phyloP scores from a whole-genome alignment of 2,888 invertebrate species.

The Thereva unica region DNA sequence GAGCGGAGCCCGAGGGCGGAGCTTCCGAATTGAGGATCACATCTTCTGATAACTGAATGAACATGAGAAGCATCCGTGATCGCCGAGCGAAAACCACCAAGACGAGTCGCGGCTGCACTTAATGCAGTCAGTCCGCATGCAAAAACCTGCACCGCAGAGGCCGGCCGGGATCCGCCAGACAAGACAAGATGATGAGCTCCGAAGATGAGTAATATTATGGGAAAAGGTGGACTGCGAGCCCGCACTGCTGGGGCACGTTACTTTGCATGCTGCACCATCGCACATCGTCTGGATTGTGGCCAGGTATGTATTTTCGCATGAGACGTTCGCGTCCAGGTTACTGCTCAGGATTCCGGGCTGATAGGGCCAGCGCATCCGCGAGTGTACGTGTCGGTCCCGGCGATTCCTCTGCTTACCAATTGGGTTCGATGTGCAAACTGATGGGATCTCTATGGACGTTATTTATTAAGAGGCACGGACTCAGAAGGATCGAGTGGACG shows the following conservation, averaged over 20 bases:
- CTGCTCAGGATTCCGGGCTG: not conserved
- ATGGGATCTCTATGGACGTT: slow-evolving; percentile 44
- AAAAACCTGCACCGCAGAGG: slow-evolving; percentile 29
- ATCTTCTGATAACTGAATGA: slow-evolving; percentile 44
- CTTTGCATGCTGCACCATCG: slow-evolving; percentile 32
- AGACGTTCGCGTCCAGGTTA: slow-evolving; percentile 8
- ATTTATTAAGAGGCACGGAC: slow-evolving; percentile 47
- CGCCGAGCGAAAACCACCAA: slow-evolving; percentile 15
- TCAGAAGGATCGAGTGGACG: slow-evolving; percentile 42
- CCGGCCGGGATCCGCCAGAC: slow-evolving; percentile 15
- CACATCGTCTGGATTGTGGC: slow-evolving; percentile 5
- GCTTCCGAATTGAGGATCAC: slow-evolving; percentile 55
- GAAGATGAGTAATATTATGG: slow-evolving; percentile 32
- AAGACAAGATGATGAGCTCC: slow-evolving; percentile 31
- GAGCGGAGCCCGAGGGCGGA: slow-evolving; percentile 52
- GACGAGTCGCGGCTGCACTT: slow-evolving; percentile 39
- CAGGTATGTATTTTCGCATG: not conserved
- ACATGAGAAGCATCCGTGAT: slow-evolving; percentile 44
- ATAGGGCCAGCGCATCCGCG: not conserved
- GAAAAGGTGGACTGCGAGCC: not conserved
- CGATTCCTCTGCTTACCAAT: slow-evolving; percentile 39
- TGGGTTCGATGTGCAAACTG: slow-evolving; percentile 14
- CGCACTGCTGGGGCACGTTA: slow-evolving; percentile 15
- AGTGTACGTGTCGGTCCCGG: slow-evolving; percentile 39
- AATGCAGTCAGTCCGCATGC: slow-evolving; percentile 44